These are phyloP conservation scores for Coregonus suidteri DNA, from an alignment of 2,797 vertebrate species.

Conservation along the genomic window DNA sequence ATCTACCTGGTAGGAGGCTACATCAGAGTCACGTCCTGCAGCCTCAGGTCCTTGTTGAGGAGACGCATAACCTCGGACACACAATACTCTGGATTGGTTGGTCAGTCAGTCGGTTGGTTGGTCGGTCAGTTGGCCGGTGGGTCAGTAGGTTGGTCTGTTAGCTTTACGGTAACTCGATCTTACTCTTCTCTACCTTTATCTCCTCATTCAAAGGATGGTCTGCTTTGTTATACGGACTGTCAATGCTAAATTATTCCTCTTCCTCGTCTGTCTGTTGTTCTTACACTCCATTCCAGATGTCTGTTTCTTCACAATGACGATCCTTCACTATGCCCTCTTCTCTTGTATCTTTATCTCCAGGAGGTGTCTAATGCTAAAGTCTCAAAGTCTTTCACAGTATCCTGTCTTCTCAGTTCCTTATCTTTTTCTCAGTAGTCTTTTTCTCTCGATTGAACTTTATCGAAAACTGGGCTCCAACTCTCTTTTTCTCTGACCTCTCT, in stretches of 20 bases:
- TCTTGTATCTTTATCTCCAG: background rate
- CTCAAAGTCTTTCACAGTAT: conserved; percentile 1
- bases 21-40: conserved; percentile 85
- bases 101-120: background rate
- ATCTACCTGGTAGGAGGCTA: conserved; percentile 84
- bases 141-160: background rate
- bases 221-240: too few relatives aligned
- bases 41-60: conserved; percentile 74
- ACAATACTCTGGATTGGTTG: too few relatives aligned
- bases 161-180: too few relatives aligned
- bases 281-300: background rate
- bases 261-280: background rate
- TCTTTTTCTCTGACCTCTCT: conserved; percentile 24
- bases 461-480: conserved; percentile 18
- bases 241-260: too few relatives aligned
- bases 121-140: background rate
- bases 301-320: conserved; percentile 11
- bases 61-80: conserved; percentile 56
- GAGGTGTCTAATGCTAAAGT: conserved; percentile 9
- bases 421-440: conserved; percentile 20
- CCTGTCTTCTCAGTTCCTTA: conserved; percentile 2
- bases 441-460: background rate
- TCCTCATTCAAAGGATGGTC: too few relatives aligned
- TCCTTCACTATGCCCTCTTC: conserved; percentile 17
- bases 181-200: too few relatives aligned